Evolutionary conservation across 2,113 vertebrate species (phyloP), one percentile per base, ranked within the genome.

Genomic region (Uropsilus gracilis): DNA sequence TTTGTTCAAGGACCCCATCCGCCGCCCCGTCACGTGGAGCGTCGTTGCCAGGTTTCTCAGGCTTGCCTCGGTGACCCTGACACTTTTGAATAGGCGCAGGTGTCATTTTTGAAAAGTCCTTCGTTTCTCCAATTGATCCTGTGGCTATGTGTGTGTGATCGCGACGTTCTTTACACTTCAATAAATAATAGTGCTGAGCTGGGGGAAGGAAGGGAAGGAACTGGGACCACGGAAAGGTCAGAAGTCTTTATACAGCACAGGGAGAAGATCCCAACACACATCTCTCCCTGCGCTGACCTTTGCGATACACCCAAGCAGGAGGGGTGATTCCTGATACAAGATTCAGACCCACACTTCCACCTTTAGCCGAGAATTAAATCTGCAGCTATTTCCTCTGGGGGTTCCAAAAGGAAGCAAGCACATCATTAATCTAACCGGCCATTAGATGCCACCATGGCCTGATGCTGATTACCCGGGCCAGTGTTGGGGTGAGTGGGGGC

Each of bases 141-240:
- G 20, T 37, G 26, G 42, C 12, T 66, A 16, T 32, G n/a, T 86
- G 53, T 89, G 42, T 30, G 4, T 0, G 18, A 8, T 11, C 3
- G n/a, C 53, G 55, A 34, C 8, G 61, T 83, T 46, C 42, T 94
- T 96, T 96, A 42, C 13, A 50, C 81, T 95, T 95, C 96, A 84
- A 92, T 95, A 96, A 97, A 92, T 97, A 97, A 93, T 86, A 68
- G 91, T 46, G 50, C n/a, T 59, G 26, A 9, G 34, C 6, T 13
- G 71, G 53, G n/a, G 28, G 68, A 87, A 85, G 53, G 84, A 90
- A 91, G 93, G 72, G 96, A 76, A 97, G 93, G 96, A 98, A 98
- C 98, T 95, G 97, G 97, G 97, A 97, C 96, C 92, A 82, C 10
- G 11, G 94, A 98, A 98, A 98, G 98, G 98, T 98, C 98, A 98